Evolutionary conservation across 1,140 invertebrate genomes (phyloP).

Genomic region (Drosophila pachea): DNA sequence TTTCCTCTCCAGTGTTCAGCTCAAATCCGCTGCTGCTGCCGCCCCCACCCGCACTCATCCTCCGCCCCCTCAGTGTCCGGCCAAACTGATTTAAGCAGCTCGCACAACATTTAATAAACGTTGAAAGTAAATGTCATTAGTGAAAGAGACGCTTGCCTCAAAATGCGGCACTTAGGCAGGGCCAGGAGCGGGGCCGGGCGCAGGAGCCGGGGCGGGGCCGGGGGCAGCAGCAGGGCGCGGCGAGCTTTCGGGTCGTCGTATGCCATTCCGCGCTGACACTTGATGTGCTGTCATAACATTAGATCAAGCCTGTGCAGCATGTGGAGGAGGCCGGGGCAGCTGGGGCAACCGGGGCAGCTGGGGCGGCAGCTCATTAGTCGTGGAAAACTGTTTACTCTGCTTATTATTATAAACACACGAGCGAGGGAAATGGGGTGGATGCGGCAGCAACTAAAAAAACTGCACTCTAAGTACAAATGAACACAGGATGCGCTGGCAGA

Average conservation of each 20-base stretch:
- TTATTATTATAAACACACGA: slow-evolving; percentile 70
- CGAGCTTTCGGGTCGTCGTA: not conserved
- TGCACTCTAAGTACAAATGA: slow-evolving; percentile 58
- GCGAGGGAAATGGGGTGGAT: slow-evolving; percentile 29
- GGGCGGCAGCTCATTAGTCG: slow-evolving; percentile 65
- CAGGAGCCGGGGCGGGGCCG: not conserved
- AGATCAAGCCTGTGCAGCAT: slow-evolving; percentile 51
- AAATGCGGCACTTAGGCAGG: not conserved
- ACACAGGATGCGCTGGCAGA: not conserved
- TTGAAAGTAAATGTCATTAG: slow-evolving; percentile 77
- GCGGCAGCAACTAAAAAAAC: slow-evolving; percentile 34
- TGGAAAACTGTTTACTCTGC: slow-evolving; percentile 64
- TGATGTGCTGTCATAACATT: slow-evolving; percentile 78
- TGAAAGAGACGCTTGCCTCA: slow-evolving; percentile 27
- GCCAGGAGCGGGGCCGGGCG: too few relatives aligned
- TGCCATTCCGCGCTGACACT: slow-evolving; percentile 63
- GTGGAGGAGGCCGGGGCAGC: slow-evolving; percentile 6
- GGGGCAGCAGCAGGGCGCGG: not conserved
- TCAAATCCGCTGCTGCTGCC: slow-evolving; percentile 10
- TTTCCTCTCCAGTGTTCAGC: slow-evolving; percentile 13
- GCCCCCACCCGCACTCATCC: not conserved
- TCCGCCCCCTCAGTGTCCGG: slow-evolving; percentile 36
- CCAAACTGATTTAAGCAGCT: slow-evolving; percentile 67
- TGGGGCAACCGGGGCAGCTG: slow-evolving; percentile 29
- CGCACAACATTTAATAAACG: slow-evolving; percentile 70